Evolutionary conservation across 2,113 vertebrate species (phyloP).

Genomic region (Nanorana parkeri): DNA sequence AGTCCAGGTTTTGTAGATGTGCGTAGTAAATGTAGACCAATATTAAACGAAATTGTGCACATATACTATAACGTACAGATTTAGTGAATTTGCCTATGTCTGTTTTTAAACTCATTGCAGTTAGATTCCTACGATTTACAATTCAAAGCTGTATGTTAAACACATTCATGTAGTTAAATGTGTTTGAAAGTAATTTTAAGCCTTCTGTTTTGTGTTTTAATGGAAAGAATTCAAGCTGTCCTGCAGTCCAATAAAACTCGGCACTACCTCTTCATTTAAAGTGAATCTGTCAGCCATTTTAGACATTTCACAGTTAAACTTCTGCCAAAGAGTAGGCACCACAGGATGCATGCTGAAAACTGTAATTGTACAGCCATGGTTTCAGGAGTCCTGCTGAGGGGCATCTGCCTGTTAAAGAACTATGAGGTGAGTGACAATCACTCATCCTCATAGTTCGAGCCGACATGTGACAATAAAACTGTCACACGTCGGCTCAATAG

Average conservation of each 20-base stretch:
- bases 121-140: conserved; percentile 66
- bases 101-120: conserved; percentile 63
- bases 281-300: too few relatives aligned
- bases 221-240: conserved; percentile 25
- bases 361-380: too few relatives aligned
- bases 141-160: conserved; percentile 3
- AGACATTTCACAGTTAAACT: too few relatives aligned
- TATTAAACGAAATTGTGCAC: conserved; percentile 71
- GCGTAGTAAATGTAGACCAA: conserved; percentile 67
- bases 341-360: too few relatives aligned
- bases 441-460: too few relatives aligned
- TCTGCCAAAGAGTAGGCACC: too few relatives aligned
- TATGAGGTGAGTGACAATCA: too few relatives aligned
- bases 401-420: too few relatives aligned
- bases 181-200: not conserved
- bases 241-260: not conserved
- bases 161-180: not conserved
- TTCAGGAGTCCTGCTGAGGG: too few relatives aligned
- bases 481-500: too few relatives aligned
- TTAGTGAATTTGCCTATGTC: conserved; percentile 72
- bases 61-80: conserved; percentile 69
- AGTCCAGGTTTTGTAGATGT: conserved; percentile 74
- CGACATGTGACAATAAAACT: too few relatives aligned
- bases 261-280: too few relatives aligned
- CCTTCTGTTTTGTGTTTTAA: conserved; percentile 11